Conservation (phyloP, 2,797 vertebrate genomes). For the Euphonia xanthogaster region DNA sequence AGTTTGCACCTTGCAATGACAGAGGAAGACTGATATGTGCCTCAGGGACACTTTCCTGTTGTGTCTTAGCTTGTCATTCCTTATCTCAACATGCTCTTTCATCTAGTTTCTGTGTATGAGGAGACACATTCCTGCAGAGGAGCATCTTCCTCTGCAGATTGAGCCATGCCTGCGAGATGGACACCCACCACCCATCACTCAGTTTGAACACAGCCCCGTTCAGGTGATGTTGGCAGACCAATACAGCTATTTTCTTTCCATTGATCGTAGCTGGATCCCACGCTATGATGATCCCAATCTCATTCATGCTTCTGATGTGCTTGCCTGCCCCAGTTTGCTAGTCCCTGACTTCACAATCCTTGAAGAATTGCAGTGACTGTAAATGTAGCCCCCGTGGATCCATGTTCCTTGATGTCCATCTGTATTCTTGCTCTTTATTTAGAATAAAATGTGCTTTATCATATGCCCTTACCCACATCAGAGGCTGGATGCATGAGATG, state of each 20-base stretch:
- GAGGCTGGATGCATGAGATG: background rate
- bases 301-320: background rate
- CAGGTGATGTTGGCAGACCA: background rate
- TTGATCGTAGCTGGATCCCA: background rate
- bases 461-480: background rate
- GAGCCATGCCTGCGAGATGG: accelerated
- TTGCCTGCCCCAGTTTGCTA: background rate
- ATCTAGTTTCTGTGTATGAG: background rate
- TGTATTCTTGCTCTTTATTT: background rate
- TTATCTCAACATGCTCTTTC: background rate
- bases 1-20: background rate
- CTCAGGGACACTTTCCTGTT: background rate
- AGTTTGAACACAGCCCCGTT: background rate
- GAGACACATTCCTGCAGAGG: background rate
- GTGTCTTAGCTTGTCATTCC: background rate
- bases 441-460: background rate
- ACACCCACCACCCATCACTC: accelerated
- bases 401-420: background rate
- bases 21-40: background rate
- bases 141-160: background rate
- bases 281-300: background rate
- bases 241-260: background rate
- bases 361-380: background rate
- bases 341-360: background rate
- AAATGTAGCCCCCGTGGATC: accelerated